phyloP scores from a whole-genome alignment of 2,888 invertebrate species.

The Yponomeuta cagnagella region DNA sequence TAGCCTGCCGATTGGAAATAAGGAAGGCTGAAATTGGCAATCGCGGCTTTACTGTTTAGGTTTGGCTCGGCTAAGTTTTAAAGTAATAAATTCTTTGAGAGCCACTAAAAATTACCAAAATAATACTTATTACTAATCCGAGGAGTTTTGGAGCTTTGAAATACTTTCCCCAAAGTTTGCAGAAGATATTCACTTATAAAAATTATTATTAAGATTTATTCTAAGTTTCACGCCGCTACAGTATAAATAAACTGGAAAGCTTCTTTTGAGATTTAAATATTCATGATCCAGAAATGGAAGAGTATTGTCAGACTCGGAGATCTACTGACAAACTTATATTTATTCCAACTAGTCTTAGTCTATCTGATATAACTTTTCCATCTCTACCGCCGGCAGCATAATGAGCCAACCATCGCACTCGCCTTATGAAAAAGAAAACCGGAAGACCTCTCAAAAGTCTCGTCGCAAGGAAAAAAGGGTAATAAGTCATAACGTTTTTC shows the following conservation, averaged over 20 bases:
- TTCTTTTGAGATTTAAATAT: slow-evolving; percentile 13
- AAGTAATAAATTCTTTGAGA: neutral
- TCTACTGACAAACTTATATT: slow-evolving; percentile 1
- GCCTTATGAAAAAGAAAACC: neutral
- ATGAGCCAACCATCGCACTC: neutral
- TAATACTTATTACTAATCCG: neutral
- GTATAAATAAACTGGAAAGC: slow-evolving; percentile 9
- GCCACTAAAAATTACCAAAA: neutral
- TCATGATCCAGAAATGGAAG: slow-evolving; percentile 12
- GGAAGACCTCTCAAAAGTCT: neutral
- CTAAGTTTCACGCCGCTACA: neutral
- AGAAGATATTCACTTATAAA: neutral
- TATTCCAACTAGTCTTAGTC: neutral
- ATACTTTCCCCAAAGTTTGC: neutral
- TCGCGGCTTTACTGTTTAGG: too few species aligned
- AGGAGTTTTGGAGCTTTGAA: neutral
- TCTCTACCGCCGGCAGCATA: neutral
- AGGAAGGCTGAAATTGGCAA: neutral
- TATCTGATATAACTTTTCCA: neutral
- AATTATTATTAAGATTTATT: slow-evolving; percentile 6
- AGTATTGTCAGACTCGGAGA: neutral
- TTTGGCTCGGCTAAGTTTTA: neutral
- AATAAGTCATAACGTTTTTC: slow-evolving; percentile 18
- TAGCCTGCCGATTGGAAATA: neutral
- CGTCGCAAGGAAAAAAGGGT: slow-evolving; percentile 11